Percentiles rank a stretch among this genome's conserved stretches.
phyloP scores from a whole-genome alignment of 2,797 vertebrate species.

The Dendrocincla fuliginosa region DNA sequence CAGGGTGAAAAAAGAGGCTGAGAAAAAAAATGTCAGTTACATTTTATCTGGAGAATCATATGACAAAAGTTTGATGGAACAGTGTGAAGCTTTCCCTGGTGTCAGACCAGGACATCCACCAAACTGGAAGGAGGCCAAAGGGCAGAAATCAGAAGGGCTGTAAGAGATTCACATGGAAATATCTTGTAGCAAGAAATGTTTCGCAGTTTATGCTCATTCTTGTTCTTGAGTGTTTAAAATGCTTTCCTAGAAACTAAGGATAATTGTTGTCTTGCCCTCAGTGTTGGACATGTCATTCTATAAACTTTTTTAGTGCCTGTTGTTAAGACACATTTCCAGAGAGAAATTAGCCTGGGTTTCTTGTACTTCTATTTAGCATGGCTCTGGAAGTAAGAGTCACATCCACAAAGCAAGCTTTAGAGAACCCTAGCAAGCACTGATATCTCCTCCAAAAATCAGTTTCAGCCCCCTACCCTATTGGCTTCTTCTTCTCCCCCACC shows the following conservation, averaged over 20 bases:
- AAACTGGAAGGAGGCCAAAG: slow-evolving; percentile 44
- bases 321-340: neutral
- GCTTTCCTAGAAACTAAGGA: neutral
- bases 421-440: neutral
- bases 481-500: neutral
- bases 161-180: slow-evolving; percentile 26
- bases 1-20: slow-evolving; percentile 30
- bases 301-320: neutral
- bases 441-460: neutral
- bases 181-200: neutral
- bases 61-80: slow-evolving; percentile 37
- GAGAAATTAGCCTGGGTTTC: neutral
- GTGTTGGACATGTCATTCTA: neutral
- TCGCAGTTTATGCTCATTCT: neutral
- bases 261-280: neutral
- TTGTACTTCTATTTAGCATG: neutral
- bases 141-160: slow-evolving; percentile 16
- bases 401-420: neutral
- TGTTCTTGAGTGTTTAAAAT: slow-evolving; percentile 2
- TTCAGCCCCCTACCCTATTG: neutral
- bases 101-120: neutral
- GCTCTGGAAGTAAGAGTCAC: neutral
- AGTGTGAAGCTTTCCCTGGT: slow-evolving; percentile 18
- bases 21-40: slow-evolving; percentile 15
- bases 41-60: slow-evolving; percentile 46